Evolutionary conservation across 2,113 vertebrate species (phyloP).

Genomic region (Polypterus senegalus): DNA sequence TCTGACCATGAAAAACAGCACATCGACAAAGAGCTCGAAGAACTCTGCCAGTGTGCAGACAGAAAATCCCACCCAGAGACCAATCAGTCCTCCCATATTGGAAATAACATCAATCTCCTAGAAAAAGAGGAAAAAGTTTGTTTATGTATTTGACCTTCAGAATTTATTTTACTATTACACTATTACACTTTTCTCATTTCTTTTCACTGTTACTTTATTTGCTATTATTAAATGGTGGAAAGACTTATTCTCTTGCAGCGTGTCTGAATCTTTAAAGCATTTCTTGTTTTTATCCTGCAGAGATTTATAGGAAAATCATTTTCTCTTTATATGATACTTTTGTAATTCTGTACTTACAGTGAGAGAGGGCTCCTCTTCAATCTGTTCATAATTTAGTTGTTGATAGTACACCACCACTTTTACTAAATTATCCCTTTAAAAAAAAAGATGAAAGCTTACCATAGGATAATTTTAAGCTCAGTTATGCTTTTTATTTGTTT

Average conservation of each 20-base stretch:
- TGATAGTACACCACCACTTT: conserved; percentile 28
- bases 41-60: conserved; percentile 26
- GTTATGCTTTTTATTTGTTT: too few species aligned
- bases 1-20: conserved; percentile 15
- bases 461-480: too few species aligned
- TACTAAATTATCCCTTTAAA: conserved; percentile 23
- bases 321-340: too few species aligned
- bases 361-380: conserved; percentile 26
- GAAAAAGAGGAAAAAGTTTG: not conserved
- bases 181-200: too few species aligned
- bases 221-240: too few species aligned
- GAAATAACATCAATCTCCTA: conserved; percentile 26
- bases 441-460: not conserved
- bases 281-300: not conserved
- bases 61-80: conserved; percentile 26
- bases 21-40: conserved; percentile 20
- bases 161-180: too few species aligned
- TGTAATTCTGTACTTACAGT: conserved; percentile 10
- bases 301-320: not conserved
- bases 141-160: too few species aligned
- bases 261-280: not conserved
- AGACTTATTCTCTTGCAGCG: too few species aligned
- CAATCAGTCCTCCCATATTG: conserved; percentile 25
- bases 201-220: too few species aligned
- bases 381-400: conserved; percentile 24